Evolutionary conservation across 2,113 vertebrate species (phyloP).

Genomic region (Ranitomeya imitator): DNA sequence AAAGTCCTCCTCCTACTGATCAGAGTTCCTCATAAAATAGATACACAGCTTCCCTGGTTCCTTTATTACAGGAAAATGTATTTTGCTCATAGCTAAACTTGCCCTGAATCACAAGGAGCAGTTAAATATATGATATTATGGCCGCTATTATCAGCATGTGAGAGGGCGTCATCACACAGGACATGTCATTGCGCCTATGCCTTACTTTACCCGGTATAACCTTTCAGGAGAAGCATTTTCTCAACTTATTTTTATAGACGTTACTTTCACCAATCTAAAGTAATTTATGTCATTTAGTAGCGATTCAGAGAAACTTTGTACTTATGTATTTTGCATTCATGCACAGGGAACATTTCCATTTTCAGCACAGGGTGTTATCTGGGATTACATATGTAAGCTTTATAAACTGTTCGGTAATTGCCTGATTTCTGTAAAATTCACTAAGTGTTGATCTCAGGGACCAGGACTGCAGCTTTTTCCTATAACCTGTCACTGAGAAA

Average conservation of each 20-base stretch:
- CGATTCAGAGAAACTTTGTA: background rate
- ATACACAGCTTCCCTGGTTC: background rate
- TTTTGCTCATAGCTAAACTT: background rate
- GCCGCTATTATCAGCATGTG: background rate
- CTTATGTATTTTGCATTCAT: background rate
- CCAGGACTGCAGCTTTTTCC: background rate
- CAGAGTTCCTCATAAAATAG: background rate
- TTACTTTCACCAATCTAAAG: background rate
- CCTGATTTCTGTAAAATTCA: background rate
- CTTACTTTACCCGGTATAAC: background rate
- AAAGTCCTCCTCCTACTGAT: too few species aligned
- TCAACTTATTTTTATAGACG: background rate
- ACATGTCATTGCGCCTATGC: background rate
- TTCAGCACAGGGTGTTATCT: background rate
- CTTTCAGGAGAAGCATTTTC: constrained; percentile 26
- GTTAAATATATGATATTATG: background rate
- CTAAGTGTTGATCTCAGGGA: background rate
- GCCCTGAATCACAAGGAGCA: background rate
- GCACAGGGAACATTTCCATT: background rate
- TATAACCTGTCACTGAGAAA: background rate
- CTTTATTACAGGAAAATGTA: background rate
- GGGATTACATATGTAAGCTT: background rate
- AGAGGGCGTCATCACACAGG: background rate
- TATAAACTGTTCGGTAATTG: background rate
- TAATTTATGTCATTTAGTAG: background rate